Evolutionary conservation across 2,888 invertebrate species (phyloP), one percentile per base, ranked within the genome.

Genomic region (Ptilodon capucinus): DNA sequence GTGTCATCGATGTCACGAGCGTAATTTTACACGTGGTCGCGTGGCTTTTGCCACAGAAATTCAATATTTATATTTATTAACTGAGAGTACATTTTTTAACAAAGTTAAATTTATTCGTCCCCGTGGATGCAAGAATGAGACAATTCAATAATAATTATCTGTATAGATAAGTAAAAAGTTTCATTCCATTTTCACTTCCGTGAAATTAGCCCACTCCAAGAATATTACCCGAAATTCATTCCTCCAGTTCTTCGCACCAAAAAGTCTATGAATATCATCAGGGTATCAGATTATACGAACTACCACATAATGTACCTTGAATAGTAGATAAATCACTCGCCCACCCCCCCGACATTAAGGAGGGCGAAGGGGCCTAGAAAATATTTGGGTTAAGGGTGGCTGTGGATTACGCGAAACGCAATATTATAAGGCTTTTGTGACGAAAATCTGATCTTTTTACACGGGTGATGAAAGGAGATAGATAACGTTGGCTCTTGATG

Each of bases 261-360:
- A 48, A 51, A 44, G 48, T 54, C 48, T 28, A 68, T 64, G 64
- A 61, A 68, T 68, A 61, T 51, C 49, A 61, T 61, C 56, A 50
- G 48, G 30, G 32, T 68, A 78, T 76, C 77, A 74, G 76, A 76
- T 76, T 68, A 75, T 71, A 66, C 63, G 57, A 66, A 71, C 67
- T 69, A 72, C 68, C 68, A 68, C 65, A 68, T 75, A 73, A 74
- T 74, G 60, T 72, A 75, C 73, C 71, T 69, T 73, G 74, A 74
- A 76, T 72, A 70, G 74, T 76, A 73, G 64, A 81, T 81, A 81
- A 79, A 81, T 81, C 79, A 79, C 68, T 48, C 45, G 48, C 44
- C 60, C 64, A 48, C 70, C 59, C n/a, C 54, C 54, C 60, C 61
- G 58, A 68, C 76, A 72, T 72, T 74, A 73, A 64, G 49, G 62